Percentiles rank a stretch among this genome's conserved stretches.
Evolutionary conservation across 2,888 invertebrate species (phyloP).

Genomic region (Papilio gigon): DNA sequence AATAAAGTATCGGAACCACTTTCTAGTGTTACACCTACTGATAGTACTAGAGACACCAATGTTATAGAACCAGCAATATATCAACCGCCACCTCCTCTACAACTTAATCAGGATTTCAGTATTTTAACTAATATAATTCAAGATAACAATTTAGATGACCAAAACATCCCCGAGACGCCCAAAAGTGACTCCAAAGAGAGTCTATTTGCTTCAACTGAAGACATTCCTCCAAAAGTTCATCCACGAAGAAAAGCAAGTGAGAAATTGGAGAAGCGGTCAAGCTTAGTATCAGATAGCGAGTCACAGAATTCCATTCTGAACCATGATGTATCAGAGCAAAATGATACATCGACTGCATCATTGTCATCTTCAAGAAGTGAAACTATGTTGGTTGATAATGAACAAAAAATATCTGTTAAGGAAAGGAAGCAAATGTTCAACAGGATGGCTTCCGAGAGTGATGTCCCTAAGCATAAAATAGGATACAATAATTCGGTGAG

Average conservation of each 20-base stretch:
- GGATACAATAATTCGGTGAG: constrained; percentile 84
- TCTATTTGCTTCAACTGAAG: constrained; percentile 51
- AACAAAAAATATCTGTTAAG: constrained; percentile 91
- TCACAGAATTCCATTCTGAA: constrained; percentile 57
- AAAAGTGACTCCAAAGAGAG: constrained; percentile 59
- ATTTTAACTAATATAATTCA: constrained; percentile 66
- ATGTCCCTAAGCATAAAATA: constrained; percentile 78
- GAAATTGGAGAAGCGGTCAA: constrained; percentile 62
- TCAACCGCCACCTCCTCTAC: constrained; percentile 79
- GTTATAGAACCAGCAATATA: constrained; percentile 71
- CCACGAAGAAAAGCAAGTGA: constrained; percentile 68
- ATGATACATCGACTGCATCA: constrained; percentile 52
- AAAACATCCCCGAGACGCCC: constrained; percentile 45
- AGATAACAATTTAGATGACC: constrained; percentile 48
- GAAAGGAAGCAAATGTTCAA: constrained; percentile 97
- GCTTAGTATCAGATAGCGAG: constrained; percentile 48
- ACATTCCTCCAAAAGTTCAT: constrained; percentile 64
- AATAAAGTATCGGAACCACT: constrained; percentile 46
- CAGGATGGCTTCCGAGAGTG: constrained; percentile 92
- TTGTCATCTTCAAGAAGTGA: constrained; percentile 70
- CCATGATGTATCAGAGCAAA: constrained; percentile 55
- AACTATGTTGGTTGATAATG: constrained; percentile 73
- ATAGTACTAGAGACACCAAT: constrained; percentile 44
- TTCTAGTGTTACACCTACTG: constrained; percentile 39
- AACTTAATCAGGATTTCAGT: constrained; percentile 72